Base-by-base conservation (phyloP, 1,140 invertebrate species). In the Agrypnia vestita region DNA sequence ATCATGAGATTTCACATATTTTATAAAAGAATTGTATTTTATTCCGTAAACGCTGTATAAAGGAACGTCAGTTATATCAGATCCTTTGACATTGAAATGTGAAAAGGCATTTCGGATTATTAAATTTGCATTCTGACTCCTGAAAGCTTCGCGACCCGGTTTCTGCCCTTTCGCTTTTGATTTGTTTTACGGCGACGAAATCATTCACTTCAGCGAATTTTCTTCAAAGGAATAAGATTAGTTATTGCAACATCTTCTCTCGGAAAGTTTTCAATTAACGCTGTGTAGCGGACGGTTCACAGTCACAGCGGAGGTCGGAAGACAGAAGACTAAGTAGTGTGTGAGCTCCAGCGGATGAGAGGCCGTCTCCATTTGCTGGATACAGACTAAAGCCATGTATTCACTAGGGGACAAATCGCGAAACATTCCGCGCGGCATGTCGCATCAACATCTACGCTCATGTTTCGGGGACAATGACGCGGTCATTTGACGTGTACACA, bases 51-150 rank as follows among this genome's bases (percentile, higher is more conserved):
- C 61, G 78, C 21, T 53, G 76, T 79, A 75, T 55, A 67, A 81
- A 64, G 76, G 59, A 64, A 79, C 75, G 78, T 64, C 73, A 82
- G 76, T 51, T 76, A 80, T 78, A 80, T 80, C 69, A 76, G 62
- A 62, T 80, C 82, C 82, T 83, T 83, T 83, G 82, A 83, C 82
- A 83, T 83, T 83, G 82, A 83, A 83, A 83, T 83, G 82, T 76
- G 79, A 80, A 83, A 79, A 79, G 77, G 82, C 82, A 80, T 80
- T 80, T 76, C 71, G 51, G 81, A 83, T 83, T 83, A 83, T 83
- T 83, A 80, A 83, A 83, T 83, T 80, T 83, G 76, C 82, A 83
- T 78, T 64, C 74, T 46, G 56, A 75, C 79, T 83, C 25, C 71
- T 61, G 81, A 77, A 51, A 64, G 61, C 77, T 72, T 73, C 80